phyloP scores from a whole-genome alignment of 2,888 invertebrate genomes.

The Microctonus hyperodae region DNA sequence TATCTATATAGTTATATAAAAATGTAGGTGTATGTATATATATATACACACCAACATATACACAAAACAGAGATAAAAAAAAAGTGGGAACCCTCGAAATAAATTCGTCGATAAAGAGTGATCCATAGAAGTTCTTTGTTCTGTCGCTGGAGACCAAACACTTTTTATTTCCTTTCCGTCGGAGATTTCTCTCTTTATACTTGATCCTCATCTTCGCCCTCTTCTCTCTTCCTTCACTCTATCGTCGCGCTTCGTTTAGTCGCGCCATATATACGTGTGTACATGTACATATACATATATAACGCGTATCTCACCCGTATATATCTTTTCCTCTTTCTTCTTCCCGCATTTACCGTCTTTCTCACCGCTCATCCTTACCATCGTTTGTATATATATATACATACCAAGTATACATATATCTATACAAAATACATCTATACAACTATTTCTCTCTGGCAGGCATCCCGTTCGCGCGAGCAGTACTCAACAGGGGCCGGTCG shows the following conservation, averaged over 20 bases:
- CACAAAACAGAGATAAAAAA: background rate
- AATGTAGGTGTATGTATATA: background rate
- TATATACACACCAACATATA: background rate
- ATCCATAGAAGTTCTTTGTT: conserved; percentile 44
- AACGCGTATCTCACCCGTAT: conserved; percentile 13
- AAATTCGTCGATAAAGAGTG: conserved; percentile 27
- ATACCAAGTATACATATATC: conserved; percentile 3
- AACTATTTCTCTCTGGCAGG: conserved; percentile 43
- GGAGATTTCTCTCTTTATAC: conserved; percentile 33
- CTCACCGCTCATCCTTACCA: conserved; percentile 20
- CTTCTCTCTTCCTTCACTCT: conserved; percentile 27
- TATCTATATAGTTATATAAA: background rate
- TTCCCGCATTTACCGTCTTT: conserved; percentile 26
- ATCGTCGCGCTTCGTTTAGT: conserved; percentile 19
- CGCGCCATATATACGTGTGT: conserved; percentile 15
- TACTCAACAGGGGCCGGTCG: conserved; percentile 58
- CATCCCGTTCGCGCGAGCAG: conserved; percentile 48
- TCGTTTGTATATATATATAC: too few species aligned
- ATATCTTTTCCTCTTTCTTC: conserved; percentile 28
- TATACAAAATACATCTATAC: conserved; percentile 17
- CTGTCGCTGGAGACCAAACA: conserved; percentile 49
- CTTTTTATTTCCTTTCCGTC: conserved; percentile 44
- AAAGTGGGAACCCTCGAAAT: conserved; percentile 11
- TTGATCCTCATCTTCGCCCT: conserved; percentile 34
- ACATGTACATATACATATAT: conserved; percentile 1